Conservation (phyloP, 1,140 invertebrate species). For the Tetramorium simillimum region DNA sequence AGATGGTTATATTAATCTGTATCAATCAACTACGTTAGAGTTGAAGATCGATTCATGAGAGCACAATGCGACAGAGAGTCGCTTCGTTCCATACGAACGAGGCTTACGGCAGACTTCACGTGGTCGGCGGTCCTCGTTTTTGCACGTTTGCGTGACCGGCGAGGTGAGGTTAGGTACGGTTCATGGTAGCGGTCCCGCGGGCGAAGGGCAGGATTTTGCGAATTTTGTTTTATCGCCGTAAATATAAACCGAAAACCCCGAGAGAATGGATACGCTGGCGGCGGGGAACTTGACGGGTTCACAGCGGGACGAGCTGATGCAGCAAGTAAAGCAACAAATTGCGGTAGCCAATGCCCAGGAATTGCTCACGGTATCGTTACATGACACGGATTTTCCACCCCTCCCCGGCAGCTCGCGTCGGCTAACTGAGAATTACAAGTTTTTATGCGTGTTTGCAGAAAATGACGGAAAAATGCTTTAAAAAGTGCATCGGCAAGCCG, state of each 20-base stretch:
- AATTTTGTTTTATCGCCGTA: not conserved
- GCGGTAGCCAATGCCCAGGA: slow-evolving; percentile 98
- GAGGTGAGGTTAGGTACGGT: slow-evolving; percentile 21
- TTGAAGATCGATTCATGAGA: no score
- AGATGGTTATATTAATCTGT: no score
- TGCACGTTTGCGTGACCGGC: slow-evolving; percentile 16
- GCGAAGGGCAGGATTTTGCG: no score
- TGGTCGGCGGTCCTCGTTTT: slow-evolving; percentile 45
- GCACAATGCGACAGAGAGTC: no score
- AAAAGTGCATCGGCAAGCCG: slow-evolving; percentile 96
- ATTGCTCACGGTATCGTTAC: slow-evolving; percentile 91
- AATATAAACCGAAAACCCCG: not conserved
- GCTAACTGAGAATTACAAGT: slow-evolving; percentile 66
- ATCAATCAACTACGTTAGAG: no score
- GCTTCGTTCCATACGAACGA: not conserved
- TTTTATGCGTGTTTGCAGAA: slow-evolving; percentile 88
- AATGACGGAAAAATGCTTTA: slow-evolving; percentile 99
- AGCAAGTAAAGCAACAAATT: slow-evolving; percentile 98
- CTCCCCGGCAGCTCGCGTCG: not conserved
- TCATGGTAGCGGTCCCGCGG: not conserved
- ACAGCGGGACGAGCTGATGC: slow-evolving; percentile 96
- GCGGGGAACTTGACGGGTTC: slow-evolving; percentile 85
- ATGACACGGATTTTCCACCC: not conserved
- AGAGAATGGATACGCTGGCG: slow-evolving; percentile 74
- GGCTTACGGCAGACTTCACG: slow-evolving; percentile 49